phyloP scores from a whole-genome alignment of 2,888 invertebrate genomes.

The Drosophila parthenogenetica region DNA sequence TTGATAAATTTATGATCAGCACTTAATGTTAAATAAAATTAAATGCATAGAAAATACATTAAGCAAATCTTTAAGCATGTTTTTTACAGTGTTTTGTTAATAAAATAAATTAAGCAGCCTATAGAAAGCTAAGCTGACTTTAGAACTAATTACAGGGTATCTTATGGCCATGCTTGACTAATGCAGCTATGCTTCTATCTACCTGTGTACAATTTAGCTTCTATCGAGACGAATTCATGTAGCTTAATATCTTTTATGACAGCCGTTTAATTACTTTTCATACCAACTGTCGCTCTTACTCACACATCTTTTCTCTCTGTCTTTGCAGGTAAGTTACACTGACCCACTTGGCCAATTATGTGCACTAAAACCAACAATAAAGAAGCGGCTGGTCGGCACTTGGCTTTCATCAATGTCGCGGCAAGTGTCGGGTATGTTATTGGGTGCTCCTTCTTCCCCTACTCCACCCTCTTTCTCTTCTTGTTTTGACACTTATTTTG shows the following conservation, averaged over 20 bases:
- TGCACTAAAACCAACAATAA: constrained; percentile 36
- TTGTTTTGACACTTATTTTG: constrained; percentile 52
- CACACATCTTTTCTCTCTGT: constrained; percentile 24
- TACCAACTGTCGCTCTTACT: constrained; percentile 24
- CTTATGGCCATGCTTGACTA: constrained; percentile 19
- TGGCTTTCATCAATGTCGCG: constrained; percentile 59
- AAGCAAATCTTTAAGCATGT: no score
- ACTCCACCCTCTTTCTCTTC: constrained; percentile 1
- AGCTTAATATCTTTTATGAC: constrained; percentile 51
- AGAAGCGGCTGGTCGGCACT: constrained; percentile 41
- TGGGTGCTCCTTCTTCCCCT: constrained; percentile 26
- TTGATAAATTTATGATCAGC: neutral
- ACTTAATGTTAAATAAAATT: neutral
- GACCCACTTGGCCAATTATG: constrained; percentile 72
- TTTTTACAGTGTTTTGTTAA: no score
- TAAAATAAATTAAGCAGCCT: no score
- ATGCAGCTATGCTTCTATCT: constrained; percentile 37
- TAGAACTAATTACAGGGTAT: constrained; percentile 21
- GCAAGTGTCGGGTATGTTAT: constrained; percentile 44
- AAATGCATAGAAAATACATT: no score
- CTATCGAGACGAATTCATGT: constrained; percentile 52
- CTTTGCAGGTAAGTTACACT: constrained; percentile 71
- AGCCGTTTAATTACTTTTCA: constrained; percentile 65
- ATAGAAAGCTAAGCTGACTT: constrained; percentile 6
- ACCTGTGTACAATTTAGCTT: constrained; percentile 32